Conservation (phyloP, 2,797 vertebrate species). For the Crocodylus rhombifer region DNA sequence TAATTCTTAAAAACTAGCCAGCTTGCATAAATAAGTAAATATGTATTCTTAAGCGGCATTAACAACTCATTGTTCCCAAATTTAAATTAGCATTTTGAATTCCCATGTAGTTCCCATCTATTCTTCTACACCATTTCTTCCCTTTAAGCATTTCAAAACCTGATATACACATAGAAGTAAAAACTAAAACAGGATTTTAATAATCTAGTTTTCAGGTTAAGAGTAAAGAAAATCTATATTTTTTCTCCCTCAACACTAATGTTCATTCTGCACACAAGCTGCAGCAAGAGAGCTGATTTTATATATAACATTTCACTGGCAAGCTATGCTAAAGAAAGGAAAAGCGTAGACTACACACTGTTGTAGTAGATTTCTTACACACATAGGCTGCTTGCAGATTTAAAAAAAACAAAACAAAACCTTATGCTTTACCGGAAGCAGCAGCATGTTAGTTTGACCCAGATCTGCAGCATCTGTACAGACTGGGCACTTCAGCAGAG, state of each 20-base stretch:
- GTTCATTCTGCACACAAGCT: constrained; percentile 29
- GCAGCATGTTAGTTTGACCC: constrained; percentile 5
- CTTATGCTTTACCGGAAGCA: constrained; percentile 15
- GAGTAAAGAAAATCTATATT: constrained; percentile 2
- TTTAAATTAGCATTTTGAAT: not conserved
- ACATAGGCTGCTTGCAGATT: no score
- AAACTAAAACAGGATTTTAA: not conserved
- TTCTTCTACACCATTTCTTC: not conserved
- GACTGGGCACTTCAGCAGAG: not conserved
- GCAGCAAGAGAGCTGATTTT: constrained; percentile 57
- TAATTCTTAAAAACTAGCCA: no score
- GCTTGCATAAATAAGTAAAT: no score
- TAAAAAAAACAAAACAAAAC: no score
- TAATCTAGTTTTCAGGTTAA: not conserved
- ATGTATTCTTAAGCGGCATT: not conserved
- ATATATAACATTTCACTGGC: constrained; percentile 44
- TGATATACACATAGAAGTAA: not conserved
- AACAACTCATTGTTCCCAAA: not conserved
- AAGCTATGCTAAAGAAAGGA: not conserved
- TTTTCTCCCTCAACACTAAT: not conserved
- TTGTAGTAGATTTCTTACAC: no score
- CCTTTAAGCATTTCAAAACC: not conserved
- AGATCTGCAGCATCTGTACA: no score
- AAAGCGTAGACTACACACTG: no score
- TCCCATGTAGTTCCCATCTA: not conserved